These are phyloP conservation scores for Myotis lucifugus DNA, from an alignment of 2,113 vertebrate genomes.

Conservation along the genomic window DNA sequence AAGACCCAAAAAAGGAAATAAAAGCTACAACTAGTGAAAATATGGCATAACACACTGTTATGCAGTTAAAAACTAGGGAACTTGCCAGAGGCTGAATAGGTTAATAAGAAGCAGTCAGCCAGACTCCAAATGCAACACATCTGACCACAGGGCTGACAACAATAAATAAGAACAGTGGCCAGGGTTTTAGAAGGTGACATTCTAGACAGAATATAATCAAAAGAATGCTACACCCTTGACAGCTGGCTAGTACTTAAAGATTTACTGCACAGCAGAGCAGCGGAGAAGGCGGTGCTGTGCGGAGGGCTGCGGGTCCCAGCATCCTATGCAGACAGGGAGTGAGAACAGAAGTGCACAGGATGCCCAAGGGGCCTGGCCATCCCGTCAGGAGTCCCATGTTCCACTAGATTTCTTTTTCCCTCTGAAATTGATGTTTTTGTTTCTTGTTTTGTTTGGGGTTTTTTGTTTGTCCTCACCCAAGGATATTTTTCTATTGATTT, in stretches of 20 bases:
- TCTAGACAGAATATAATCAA: constrained; percentile 57
- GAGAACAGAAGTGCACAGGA: not conserved
- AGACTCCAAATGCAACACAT: not conserved
- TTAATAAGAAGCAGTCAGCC: not conserved
- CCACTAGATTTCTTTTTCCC: not conserved
- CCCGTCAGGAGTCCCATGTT: not conserved
- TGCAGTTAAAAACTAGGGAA: not conserved
- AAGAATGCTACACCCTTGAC: constrained; percentile 34
- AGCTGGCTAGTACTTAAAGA: constrained; percentile 40
- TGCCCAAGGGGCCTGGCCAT: not conserved
- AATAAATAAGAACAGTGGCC: constrained; percentile 19
- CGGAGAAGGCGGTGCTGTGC: not conserved
- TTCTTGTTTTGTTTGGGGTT: not conserved
- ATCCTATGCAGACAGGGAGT: not conserved
- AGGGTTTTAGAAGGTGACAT: constrained; percentile 33
- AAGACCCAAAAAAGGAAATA: not conserved
- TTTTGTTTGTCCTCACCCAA: too few species aligned
- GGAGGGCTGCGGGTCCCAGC: rapidly evolving
- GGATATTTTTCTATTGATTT: too few species aligned
- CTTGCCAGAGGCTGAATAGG: not conserved
- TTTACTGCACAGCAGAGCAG: not conserved
- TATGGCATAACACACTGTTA: not conserved
- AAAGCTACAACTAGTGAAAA: not conserved
- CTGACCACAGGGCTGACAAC: constrained; percentile 18
- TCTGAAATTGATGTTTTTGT: not conserved